Percentiles rank a stretch among this genome's conserved stretches.
phyloP scores from a whole-genome alignment of 2,113 vertebrate genomes.

The Jacana jacana region DNA sequence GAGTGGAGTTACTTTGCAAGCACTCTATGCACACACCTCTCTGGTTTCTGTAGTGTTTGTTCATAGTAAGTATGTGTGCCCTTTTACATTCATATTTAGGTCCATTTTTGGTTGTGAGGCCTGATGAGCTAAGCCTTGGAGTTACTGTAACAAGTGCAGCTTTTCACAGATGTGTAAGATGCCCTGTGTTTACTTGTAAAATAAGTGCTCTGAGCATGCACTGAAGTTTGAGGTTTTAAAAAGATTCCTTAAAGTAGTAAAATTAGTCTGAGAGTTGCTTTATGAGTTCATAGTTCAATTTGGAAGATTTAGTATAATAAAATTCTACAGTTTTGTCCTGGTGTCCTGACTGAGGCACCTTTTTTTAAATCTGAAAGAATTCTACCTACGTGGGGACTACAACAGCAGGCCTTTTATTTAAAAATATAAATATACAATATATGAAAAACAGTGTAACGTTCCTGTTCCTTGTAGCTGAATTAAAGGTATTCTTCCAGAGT shows the following conservation, averaged over 20 bases:
- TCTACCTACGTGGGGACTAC: not conserved
- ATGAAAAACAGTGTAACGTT: not conserved
- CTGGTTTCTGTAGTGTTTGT: not conserved
- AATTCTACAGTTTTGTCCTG: not conserved
- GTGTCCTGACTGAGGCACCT: not conserved
- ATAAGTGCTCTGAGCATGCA: not conserved
- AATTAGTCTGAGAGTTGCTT: not conserved
- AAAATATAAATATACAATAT: not conserved
- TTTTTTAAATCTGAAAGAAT: not conserved
- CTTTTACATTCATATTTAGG: not conserved
- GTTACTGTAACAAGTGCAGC: not conserved
- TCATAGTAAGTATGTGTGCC: not conserved
- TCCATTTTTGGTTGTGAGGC: not conserved
- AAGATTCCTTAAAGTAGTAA: not conserved
- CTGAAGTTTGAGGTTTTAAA: not conserved
- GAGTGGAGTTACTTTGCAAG: slow-evolving; percentile 6
- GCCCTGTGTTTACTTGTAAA: not conserved
- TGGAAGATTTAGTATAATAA: not conserved
- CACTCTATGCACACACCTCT: not conserved
- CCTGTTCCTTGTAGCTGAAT: not conserved
- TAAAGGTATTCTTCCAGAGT: not conserved
- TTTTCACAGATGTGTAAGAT: not conserved
- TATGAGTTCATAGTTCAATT: not conserved
- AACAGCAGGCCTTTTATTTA: not conserved
- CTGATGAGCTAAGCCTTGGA: not conserved